A percentile compares a stretch with the other conserved stretches of the same genome.
phyloP scores from a whole-genome alignment of 2,888 invertebrate species.

The Ashinkailepas kermadecensis region DNA sequence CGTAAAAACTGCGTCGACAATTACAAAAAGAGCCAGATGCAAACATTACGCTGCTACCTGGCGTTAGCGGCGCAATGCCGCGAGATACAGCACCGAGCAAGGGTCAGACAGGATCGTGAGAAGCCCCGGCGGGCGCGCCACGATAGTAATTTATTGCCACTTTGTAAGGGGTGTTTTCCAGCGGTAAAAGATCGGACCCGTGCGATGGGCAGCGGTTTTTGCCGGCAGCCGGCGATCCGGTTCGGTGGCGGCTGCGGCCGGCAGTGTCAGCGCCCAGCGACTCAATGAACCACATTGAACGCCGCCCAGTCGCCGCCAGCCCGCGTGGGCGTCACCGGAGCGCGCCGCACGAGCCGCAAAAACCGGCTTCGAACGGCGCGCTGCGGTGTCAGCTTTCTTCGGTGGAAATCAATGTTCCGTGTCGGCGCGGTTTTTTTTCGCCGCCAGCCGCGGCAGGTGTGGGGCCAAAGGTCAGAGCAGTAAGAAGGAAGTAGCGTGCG shows the following conservation, averaged over 20 bases:
- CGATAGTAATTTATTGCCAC: background rate
- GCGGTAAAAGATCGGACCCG: background rate
- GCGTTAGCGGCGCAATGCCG: background rate
- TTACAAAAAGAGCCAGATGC: constrained; percentile 1
- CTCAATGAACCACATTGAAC: background rate
- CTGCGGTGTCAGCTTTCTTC: background rate
- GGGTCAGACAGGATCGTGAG: background rate
- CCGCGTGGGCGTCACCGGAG: background rate
- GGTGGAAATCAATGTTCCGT: constrained; percentile 1
- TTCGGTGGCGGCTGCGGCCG: background rate
- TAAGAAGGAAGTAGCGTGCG: background rate
- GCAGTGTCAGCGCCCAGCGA: background rate
- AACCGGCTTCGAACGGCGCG: background rate
- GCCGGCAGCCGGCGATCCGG: background rate
- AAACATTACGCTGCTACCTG: constrained; percentile 7
- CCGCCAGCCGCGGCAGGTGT: background rate
- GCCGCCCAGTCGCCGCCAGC: background rate
- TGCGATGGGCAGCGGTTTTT: background rate
- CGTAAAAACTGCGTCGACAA: background rate
- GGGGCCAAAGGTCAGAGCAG: background rate
- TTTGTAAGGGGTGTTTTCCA: background rate
- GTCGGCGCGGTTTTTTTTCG: background rate
- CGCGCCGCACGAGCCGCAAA: background rate
- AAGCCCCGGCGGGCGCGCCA: background rate
- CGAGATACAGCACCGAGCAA: background rate